A percentile compares a stretch with the other conserved stretches of the same genome.
These are phyloP conservation scores for Aythya baeri DNA, from an alignment of 2,113 vertebrate genomes.

Conservation along the genomic window DNA sequence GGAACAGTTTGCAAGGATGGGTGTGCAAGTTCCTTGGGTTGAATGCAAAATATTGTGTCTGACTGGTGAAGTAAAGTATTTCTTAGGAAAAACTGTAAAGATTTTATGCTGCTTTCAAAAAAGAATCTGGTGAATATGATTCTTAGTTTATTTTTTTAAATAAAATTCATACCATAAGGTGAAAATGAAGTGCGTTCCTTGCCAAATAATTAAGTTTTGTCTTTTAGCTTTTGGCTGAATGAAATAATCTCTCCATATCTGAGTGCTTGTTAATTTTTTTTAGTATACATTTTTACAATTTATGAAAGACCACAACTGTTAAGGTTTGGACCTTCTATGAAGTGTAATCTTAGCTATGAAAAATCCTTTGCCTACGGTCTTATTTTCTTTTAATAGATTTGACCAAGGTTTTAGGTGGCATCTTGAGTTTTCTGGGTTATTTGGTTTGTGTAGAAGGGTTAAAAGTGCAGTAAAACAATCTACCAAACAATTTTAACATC, in stretches of 20 bases:
- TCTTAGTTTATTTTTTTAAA: neutral
- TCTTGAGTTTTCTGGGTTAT: neutral
- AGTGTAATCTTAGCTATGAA: neutral
- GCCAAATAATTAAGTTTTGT: neutral
- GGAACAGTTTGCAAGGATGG: neutral
- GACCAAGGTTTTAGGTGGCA: neutral
- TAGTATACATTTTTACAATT: neutral
- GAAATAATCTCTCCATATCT: neutral
- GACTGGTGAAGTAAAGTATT: neutral
- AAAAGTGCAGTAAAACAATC: slow-evolving; percentile 64
- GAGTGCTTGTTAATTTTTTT: neutral
- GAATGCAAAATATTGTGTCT: neutral
- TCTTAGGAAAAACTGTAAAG: neutral
- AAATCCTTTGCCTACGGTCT: fast-evolving
- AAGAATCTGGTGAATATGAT: neutral
- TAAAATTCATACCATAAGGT: neutral
- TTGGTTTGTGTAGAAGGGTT: slow-evolving; percentile 45
- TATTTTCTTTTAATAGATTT: neutral
- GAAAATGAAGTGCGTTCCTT: neutral
- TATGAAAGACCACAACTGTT: neutral
- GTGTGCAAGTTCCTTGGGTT: neutral
- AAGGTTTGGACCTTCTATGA: neutral
- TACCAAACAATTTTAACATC: slow-evolving; percentile 42
- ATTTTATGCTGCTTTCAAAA: neutral
- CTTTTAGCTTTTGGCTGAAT: neutral